Evolutionary conservation across 64 coral and sea anemone genomes (phyloP).

Genomic region (Trachythela sp.): DNA sequence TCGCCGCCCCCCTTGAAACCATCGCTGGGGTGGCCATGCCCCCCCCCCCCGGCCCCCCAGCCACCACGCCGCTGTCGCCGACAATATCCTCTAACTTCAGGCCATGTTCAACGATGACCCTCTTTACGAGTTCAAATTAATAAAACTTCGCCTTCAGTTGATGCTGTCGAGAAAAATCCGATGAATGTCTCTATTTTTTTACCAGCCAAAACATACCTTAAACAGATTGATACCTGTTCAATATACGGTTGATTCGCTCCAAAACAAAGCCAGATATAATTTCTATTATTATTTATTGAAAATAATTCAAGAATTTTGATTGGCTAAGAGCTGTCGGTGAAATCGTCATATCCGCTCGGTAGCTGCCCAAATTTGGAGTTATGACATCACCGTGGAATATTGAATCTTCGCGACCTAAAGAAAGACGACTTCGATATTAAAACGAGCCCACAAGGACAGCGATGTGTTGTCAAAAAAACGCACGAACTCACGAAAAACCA

Average conservation of each 20-base stretch:
- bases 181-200: slow-evolving; percentile 57
- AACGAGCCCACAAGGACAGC: slow-evolving; percentile 11
- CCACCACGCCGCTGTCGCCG: too few species aligned
- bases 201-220: slow-evolving; percentile 58
- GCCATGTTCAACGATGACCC: slow-evolving; percentile 7
- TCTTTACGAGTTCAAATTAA: slow-evolving; percentile 54
- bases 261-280: slow-evolving; percentile 49
- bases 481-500: too few species aligned
- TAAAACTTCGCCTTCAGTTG: slow-evolving; percentile 55
- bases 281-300: too few species aligned
- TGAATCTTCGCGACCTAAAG: background rate
- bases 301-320: too few species aligned
- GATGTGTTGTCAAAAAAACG: slow-evolving; percentile 36
- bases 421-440: slow-evolving; percentile 34
- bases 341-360: too few species aligned
- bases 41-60: too few species aligned
- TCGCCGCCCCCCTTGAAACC: too few species aligned
- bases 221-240: slow-evolving; percentile 59
- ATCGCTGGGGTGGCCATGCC: too few species aligned
- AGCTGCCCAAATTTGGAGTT: too few species aligned
- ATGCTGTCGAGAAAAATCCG: slow-evolving; percentile 64
- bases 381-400: background rate
- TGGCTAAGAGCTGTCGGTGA: too few species aligned
- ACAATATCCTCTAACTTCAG: slow-evolving; percentile 42
- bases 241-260: slow-evolving; percentile 46